phyloP scores from a whole-genome alignment of 2,113 vertebrate species.

The Peromyscus polionotus region DNA sequence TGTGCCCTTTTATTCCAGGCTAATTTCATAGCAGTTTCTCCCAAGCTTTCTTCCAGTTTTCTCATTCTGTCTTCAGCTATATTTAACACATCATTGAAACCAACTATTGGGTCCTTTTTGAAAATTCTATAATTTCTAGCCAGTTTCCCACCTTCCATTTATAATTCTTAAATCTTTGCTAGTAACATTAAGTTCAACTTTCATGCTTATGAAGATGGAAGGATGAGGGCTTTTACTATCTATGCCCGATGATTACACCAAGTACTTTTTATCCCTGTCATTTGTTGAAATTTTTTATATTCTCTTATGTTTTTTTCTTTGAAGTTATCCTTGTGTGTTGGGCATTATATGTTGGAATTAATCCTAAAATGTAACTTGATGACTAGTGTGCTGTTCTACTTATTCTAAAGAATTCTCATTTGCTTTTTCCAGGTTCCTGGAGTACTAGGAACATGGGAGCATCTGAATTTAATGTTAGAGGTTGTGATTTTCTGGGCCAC shows the following conservation, averaged over 20 bases:
- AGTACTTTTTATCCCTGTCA: neutral
- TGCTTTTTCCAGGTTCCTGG: neutral
- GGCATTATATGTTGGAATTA: neutral
- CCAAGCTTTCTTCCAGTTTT: constrained; percentile 1
- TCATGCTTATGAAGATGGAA: neutral
- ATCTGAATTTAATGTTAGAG: neutral
- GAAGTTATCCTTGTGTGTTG: neutral
- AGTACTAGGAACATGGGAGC: neutral
- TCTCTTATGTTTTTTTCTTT: neutral
- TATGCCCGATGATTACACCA: neutral
- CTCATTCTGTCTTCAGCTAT: neutral
- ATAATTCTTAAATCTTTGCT: constrained; percentile 32
- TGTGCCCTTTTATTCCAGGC: neutral
- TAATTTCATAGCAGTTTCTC: constrained; percentile 7
- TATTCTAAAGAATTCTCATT: neutral
- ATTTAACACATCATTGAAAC: constrained; percentile 12
- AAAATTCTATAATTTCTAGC: constrained; percentile 29
- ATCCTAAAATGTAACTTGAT: constrained; percentile 22
- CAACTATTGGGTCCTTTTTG: neutral
- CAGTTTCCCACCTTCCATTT: constrained; percentile 16
- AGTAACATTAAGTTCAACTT: constrained; percentile 34
- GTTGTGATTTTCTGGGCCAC: neutral
- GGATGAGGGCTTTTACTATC: constrained; percentile 17
- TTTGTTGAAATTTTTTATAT: neutral
- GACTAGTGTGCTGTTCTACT: neutral